Conservation (phyloP, 2,797 vertebrate genomes). For the Tapera naevia region DNA sequence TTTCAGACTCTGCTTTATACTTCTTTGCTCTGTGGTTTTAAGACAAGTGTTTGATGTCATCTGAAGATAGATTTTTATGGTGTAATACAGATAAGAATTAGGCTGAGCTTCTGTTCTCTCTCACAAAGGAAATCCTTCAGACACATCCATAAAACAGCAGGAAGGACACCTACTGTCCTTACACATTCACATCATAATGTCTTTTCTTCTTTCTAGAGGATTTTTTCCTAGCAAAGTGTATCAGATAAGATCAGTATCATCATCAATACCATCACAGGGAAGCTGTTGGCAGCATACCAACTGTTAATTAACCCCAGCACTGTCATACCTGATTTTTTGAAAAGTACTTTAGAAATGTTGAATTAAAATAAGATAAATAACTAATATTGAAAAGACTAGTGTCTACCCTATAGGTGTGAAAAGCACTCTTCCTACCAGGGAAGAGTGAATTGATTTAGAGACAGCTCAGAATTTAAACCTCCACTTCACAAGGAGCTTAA, state of each 20-base stretch:
- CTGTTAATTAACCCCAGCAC: conserved; percentile 56
- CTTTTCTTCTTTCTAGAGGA: background rate
- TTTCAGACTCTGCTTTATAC: background rate
- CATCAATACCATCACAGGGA: conserved; percentile 28
- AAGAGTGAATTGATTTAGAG: conserved; percentile 19
- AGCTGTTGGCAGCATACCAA: conserved; percentile 54
- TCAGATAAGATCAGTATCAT: conserved; percentile 60
- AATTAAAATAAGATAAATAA: conserved; percentile 54
- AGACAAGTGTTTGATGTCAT: conserved; percentile 49
- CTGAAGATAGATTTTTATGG: conserved; percentile 34
- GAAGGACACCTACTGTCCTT: conserved; percentile 65
- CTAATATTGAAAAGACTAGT: conserved; percentile 3
- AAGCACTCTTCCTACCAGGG: background rate
- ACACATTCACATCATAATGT: conserved; percentile 24
- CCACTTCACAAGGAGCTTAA: conserved; percentile 43
- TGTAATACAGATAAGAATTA: background rate
- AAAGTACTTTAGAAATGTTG: conserved; percentile 14
- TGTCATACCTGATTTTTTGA: conserved; percentile 58
- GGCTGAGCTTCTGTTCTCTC: conserved; percentile 21
- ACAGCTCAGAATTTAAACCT: conserved; percentile 40
- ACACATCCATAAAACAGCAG: conserved; percentile 44
- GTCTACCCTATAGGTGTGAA: background rate
- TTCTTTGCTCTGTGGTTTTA: conserved; percentile 5
- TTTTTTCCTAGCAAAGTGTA: background rate
- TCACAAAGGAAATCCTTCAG: conserved; percentile 47